Percentiles rank a stretch among this genome's conserved stretches.
These are phyloP conservation scores for Amphimallon solstitiale DNA, from an alignment of 2,888 invertebrate genomes.

Conservation along the genomic window DNA sequence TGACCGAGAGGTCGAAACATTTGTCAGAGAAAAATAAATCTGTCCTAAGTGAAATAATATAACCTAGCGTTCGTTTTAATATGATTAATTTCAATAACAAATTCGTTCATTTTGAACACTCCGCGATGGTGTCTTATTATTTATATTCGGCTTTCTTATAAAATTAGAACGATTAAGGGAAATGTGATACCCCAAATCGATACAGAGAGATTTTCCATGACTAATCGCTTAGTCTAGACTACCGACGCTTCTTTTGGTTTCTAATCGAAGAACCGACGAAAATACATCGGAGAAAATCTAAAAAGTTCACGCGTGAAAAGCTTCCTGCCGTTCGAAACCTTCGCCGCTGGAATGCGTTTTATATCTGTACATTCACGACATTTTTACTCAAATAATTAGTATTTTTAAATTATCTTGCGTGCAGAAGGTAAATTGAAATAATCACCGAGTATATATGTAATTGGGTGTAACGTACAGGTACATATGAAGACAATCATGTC, in stretches of 20 bases:
- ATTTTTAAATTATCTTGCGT: slow-evolving; percentile 51
- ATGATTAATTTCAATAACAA: too few relatives aligned
- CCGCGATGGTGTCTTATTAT: too few relatives aligned
- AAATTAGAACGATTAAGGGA: slow-evolving; percentile 8
- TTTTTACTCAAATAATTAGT: slow-evolving; percentile 30
- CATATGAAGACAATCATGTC: slow-evolving; percentile 61
- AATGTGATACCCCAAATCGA: slow-evolving; percentile 20
- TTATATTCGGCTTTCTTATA: neutral
- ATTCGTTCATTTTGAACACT: too few relatives aligned
- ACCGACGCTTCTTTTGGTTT: slow-evolving; percentile 8
- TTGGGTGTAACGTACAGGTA: slow-evolving; percentile 61
- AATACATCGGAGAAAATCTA: neutral
- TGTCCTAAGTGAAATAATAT: too few relatives aligned
- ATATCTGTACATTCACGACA: slow-evolving; percentile 28
- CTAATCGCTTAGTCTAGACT: slow-evolving; percentile 27
- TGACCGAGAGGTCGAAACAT: too few relatives aligned
- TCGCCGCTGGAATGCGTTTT: slow-evolving; percentile 12
- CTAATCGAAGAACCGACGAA: neutral
- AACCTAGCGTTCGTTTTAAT: too few relatives aligned
- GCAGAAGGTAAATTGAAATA: slow-evolving; percentile 57
- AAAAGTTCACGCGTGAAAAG: neutral
- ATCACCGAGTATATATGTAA: slow-evolving; percentile 57
- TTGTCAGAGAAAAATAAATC: too few relatives aligned
- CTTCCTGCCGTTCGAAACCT: neutral
- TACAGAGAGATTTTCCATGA: slow-evolving; percentile 24